Percentiles rank a stretch among this genome's conserved stretches.
Conservation (phyloP, 2,797 vertebrate genomes). For the Tokudaia tokunoshimensis region DNA sequence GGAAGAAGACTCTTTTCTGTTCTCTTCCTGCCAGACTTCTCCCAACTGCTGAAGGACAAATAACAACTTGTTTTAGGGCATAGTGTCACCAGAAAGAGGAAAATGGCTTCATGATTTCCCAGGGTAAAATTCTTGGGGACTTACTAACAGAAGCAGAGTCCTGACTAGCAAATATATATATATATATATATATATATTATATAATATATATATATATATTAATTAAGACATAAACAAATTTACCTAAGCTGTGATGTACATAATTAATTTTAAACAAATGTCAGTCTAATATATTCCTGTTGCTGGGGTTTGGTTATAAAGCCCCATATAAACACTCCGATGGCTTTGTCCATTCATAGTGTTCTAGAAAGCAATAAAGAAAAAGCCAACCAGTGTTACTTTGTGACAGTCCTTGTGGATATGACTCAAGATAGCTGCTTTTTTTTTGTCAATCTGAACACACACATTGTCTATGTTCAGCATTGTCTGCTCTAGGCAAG, state of each 20-base stretch:
- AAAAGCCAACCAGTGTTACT: background rate
- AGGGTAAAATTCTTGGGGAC: background rate
- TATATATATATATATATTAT: too few species aligned
- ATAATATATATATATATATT: too few species aligned
- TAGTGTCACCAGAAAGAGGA: background rate
- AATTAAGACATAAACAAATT: background rate
- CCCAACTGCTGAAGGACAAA: accelerated
- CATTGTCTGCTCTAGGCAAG: background rate
- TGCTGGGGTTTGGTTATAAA: background rate
- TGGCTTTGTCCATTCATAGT: background rate
- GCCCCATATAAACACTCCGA: background rate
- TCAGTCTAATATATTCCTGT: background rate
- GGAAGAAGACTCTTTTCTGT: background rate
- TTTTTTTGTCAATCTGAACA: background rate
- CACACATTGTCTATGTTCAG: background rate
- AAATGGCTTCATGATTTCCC: background rate
- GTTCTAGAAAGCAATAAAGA: background rate
- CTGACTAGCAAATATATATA: too few species aligned
- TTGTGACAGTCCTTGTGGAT: background rate
- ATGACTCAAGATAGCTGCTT: background rate
- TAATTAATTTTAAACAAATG: background rate
- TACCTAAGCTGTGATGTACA: background rate
- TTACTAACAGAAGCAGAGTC: background rate
- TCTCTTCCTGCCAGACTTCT: background rate
- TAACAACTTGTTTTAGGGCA: background rate